phyloP scores from a whole-genome alignment of 1,140 invertebrate species.

The Apis laboriosa region DNA sequence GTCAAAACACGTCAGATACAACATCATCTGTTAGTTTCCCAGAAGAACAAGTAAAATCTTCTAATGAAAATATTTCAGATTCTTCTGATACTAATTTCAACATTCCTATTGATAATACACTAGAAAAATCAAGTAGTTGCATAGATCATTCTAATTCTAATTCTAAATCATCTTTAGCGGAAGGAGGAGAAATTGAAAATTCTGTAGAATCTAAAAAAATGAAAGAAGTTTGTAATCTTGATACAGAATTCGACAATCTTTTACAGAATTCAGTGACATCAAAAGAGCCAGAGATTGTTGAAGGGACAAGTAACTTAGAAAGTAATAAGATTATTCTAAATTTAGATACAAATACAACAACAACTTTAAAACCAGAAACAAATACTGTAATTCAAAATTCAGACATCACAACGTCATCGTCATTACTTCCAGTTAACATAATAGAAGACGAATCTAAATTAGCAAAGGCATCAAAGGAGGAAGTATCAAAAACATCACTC shows the following conservation, averaged over 20 bases:
- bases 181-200: conserved; percentile 57
- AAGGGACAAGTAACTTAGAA: conserved; percentile 53
- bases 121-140: conserved; percentile 33
- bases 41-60: conserved; percentile 17
- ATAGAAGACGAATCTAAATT: conserved; percentile 58
- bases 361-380: conserved; percentile 75
- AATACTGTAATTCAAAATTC: conserved; percentile 1
- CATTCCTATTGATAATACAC: conserved; percentile 33
- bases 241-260: conserved; percentile 71
- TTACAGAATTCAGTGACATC: conserved; percentile 55
- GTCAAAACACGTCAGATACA: neutral
- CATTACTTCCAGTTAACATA: conserved; percentile 32
- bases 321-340: conserved; percentile 78
- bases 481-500: conserved; percentile 77
- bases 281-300: conserved; percentile 57
- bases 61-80: neutral
- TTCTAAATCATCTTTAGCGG: conserved; percentile 43
- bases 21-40: neutral
- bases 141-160: conserved; percentile 17
- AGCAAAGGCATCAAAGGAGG: conserved; percentile 67
- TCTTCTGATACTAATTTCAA: conserved; percentile 37
- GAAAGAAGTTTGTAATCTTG: conserved; percentile 71
- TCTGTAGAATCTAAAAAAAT: conserved; percentile 45
- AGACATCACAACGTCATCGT: conserved; percentile 5
- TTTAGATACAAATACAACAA: conserved; percentile 78